Evolutionary conservation across 1,140 invertebrate species (phyloP).

Genomic region (Heterodera schachtii): DNA sequence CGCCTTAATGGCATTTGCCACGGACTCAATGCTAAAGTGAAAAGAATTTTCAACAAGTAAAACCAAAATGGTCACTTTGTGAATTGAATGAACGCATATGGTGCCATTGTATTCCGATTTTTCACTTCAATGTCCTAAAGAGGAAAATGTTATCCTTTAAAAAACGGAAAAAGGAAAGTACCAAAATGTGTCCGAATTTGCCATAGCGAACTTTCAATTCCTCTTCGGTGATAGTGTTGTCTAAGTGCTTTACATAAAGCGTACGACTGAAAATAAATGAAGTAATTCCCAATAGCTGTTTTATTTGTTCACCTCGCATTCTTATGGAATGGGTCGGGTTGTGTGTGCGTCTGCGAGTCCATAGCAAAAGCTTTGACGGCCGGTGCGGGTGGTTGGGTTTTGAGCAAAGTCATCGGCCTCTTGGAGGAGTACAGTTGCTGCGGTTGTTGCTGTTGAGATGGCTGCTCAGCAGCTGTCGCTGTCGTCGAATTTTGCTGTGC

Average conservation of each 20-base stretch:
- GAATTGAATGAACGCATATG: constrained; percentile 47
- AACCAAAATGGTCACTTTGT: constrained; percentile 16
- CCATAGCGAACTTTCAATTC: constrained; percentile 27
- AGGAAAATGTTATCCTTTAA: neutral
- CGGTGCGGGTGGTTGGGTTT: neutral
- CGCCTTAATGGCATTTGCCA: constrained; percentile 29
- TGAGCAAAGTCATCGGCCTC: neutral
- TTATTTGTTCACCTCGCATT: constrained; percentile 21
- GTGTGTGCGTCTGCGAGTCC: constrained; percentile 17
- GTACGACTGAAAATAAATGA: constrained; percentile 18
- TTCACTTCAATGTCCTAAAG: constrained; percentile 38
- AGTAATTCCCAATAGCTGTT: neutral
- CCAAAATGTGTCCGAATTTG: constrained; percentile 39
- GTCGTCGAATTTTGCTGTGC: neutral
- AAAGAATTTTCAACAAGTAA: neutral
- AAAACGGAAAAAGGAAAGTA: neutral
- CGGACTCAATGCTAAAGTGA: constrained; percentile 24
- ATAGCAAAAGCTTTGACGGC: constrained; percentile 21
- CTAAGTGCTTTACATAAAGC: constrained; percentile 36
- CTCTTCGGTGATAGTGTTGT: constrained; percentile 15
- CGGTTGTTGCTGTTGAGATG: neutral
- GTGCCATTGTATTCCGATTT: constrained; percentile 39
- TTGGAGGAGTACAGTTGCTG: constrained; percentile 5
- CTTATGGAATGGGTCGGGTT: constrained; percentile 32
- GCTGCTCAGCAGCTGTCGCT: neutral